Base-by-base conservation (phyloP, 2,797 vertebrate species). In the Menidia menidia region DNA sequence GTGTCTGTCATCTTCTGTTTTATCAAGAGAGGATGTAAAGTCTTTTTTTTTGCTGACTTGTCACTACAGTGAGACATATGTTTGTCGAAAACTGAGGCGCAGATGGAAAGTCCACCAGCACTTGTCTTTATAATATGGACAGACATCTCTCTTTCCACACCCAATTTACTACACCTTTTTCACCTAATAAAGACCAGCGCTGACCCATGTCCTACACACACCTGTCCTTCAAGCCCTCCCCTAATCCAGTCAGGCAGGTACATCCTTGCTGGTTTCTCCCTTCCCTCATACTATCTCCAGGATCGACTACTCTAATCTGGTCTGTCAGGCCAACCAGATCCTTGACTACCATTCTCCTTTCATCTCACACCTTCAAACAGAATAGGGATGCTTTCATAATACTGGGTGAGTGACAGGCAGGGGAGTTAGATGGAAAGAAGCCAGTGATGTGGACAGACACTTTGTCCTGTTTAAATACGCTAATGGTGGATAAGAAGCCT, bases 331-430 rank as follows among this genome's bases (percentile, higher is more conserved):
- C 77, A 66, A 81, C 68, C 52, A 47, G 82, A 78, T 85, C 78
- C 70, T 65, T 64, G 75, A 78, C 81, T 83, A 68, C 80, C 60
- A 71, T 80, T 65, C 66, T 68, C 73, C 89, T 94, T 94, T 95
- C 85, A 94, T 94, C 92, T 85, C 61, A 78, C 76, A 77, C 83
- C 92, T 92, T 95, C 94, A 94, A 95, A 94, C 90, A 83, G 87
- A 91, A 94, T 94, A 87, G 79, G 78, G 61, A 54, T 58, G 81
- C 94, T 94, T 95, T 94, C 86, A 91, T 90, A 88, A 85, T 9
- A 16, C 64, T 0, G 61, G 56, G 3, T 88, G 90, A 92, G 75
- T 93, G 91, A 88, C 89, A 88, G 87, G 79, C 64, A n/a, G 50
- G 66, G 76, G 64, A 77, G 84, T 70, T 75, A 82, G 82, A 78